Percentiles rank a stretch among this genome's conserved stretches.
Conservation (phyloP, 2,888 invertebrate species). For the Xestia rhomboidea region DNA sequence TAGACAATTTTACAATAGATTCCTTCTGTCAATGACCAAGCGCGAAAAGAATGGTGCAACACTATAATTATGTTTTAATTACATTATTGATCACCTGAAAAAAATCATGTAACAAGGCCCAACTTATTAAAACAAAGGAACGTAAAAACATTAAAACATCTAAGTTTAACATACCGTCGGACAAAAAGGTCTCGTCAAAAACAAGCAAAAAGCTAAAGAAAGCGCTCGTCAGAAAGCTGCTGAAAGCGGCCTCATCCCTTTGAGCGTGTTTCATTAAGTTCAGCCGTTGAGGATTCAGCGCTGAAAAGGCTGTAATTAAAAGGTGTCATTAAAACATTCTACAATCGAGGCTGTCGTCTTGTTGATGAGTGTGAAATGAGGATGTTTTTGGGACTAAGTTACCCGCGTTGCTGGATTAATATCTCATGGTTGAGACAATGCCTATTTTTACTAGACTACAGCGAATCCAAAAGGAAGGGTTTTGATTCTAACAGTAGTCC, state of each 20-base stretch:
- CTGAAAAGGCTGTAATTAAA: constrained; percentile 51
- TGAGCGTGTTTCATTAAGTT: constrained; percentile 53
- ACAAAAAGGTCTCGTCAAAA: constrained; percentile 24
- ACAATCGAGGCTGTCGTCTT: constrained; percentile 5
- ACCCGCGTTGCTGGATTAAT: not conserved
- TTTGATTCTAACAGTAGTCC: too few relatives aligned
- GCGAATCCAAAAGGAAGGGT: too few relatives aligned
- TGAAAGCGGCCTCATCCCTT: constrained; percentile 42
- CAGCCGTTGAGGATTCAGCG: constrained; percentile 33
- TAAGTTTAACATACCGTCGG: not conserved
- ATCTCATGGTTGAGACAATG: not conserved
- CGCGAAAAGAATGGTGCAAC: not conserved
- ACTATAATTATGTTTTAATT: not conserved
- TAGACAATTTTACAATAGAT: not conserved
- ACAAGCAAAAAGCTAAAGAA: constrained; percentile 30
- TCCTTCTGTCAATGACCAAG: not conserved
- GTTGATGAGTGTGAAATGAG: not conserved
- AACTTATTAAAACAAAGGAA: constrained; percentile 13
- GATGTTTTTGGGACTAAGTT: not conserved
- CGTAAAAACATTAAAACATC: constrained; percentile 26
- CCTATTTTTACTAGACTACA: not conserved
- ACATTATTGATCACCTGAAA: not conserved
- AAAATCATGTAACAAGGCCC: not conserved
- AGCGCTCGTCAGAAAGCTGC: constrained; percentile 41
- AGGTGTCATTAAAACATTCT: constrained; percentile 35